phyloP scores from a whole-genome alignment of 1,140 invertebrate species.

The Ruditapes philippinarum region DNA sequence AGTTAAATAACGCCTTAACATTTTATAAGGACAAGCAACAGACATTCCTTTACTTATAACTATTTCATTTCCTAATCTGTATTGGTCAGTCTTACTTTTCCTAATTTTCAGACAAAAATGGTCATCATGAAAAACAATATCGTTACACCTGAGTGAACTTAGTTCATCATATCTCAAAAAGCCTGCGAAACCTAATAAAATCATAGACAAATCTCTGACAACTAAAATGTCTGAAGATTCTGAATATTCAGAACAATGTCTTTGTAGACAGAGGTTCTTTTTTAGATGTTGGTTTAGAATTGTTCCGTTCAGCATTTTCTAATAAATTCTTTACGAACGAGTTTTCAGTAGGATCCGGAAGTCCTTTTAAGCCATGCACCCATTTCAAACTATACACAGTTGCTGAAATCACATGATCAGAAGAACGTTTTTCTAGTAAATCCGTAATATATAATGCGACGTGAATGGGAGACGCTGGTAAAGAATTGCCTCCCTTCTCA shows the following conservation, averaged over 20 bases:
- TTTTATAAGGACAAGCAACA: constrained; percentile 48
- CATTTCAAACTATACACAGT: constrained; percentile 41
- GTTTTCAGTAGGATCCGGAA: constrained; percentile 19
- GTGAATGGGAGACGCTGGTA: constrained; percentile 41
- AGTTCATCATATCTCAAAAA: constrained; percentile 42
- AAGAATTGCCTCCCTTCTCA: not conserved
- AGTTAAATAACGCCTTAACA: constrained; percentile 28
- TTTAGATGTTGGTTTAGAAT: not conserved
- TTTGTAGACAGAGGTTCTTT: not conserved
- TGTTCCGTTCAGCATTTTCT: not conserved
- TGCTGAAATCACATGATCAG: not conserved
- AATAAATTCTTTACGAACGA: constrained; percentile 30
- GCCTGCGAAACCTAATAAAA: constrained; percentile 1
- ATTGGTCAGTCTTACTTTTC: constrained; percentile 44
- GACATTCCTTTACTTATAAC: constrained; percentile 45
- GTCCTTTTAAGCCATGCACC: not conserved
- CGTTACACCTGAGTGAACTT: constrained; percentile 19
- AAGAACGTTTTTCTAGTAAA: constrained; percentile 36
- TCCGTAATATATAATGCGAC: constrained; percentile 56
- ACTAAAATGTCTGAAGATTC: constrained; percentile 18
- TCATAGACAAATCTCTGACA: constrained; percentile 17
- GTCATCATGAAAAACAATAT: constrained; percentile 40
- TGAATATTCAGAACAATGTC: not conserved
- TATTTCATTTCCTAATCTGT: constrained; percentile 49
- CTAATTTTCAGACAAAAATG: not conserved